Evolutionary conservation across 2,797 vertebrate species (phyloP).

Genomic region (Hippocampus kuda): DNA sequence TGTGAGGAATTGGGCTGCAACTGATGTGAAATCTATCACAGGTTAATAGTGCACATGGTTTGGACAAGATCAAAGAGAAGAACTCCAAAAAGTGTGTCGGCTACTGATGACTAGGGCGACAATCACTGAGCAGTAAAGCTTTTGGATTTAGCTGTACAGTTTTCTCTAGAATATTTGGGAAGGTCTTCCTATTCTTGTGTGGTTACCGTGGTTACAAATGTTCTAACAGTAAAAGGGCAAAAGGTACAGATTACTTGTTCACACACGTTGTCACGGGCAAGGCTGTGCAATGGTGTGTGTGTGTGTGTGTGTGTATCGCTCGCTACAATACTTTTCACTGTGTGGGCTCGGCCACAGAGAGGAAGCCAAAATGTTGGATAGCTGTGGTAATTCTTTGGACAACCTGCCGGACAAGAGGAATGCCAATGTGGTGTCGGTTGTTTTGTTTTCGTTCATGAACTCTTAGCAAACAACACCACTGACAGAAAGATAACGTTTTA

Average conservation of each 20-base stretch:
- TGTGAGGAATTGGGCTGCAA: slow-evolving; percentile 47
- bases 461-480: not conserved
- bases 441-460: not conserved
- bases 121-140: not conserved
- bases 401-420: not conserved
- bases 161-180: not conserved
- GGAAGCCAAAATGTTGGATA: not conserved
- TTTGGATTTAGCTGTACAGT: not conserved
- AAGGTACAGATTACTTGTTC: slow-evolving; percentile 1
- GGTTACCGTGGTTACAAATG: slow-evolving; percentile 1
- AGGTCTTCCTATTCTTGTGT: not conserved
- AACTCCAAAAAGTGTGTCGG: slow-evolving; percentile 45
- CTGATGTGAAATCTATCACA: slow-evolving; percentile 58
- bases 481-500: not conserved
- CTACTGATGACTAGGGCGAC: slow-evolving; percentile 39
- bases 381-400: not conserved
- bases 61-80: slow-evolving; percentile 54
- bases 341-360: not conserved
- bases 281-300: too few species aligned
- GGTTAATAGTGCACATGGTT: slow-evolving; percentile 48
- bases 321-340: not conserved
- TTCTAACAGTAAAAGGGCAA: not conserved
- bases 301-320: too few species aligned
- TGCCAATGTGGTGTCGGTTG: not conserved
- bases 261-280: not conserved